Base-by-base conservation (phyloP, 2,888 invertebrate genomes). In the Drosophila macrospina region DNA sequence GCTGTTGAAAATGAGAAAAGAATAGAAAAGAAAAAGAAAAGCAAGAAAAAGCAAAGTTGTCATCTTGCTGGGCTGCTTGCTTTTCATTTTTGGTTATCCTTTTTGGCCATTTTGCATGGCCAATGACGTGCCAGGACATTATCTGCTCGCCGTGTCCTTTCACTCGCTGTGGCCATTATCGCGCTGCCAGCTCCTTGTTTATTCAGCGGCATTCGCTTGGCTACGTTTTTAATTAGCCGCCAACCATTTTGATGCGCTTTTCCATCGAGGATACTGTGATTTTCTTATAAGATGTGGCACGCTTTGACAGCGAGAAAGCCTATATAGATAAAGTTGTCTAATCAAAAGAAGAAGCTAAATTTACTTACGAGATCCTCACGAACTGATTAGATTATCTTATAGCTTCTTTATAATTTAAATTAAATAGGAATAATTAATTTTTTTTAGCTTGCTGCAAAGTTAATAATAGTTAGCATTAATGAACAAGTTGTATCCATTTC, bases 181-280 rank as follows among this genome's bases (percentile, higher is more conserved):
- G 73, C 45, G 77, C 77, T 56, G 67, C 51, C 78, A 51, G 47
- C 67, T 57, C 54, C 72, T 65, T 86, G 78, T 82, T 83, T 82
- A 75, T 78, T 78, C 75, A 83, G 65, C 65, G 76, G 69, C 74
- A 69, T 81, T 69, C 78, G 78, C 81, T 68, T 70, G 71, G 74
- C 69, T 64, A 79, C 78, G 74, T 69, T 90, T 89, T 90, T 90
- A 91, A 90, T 91, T 90, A 91, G 89, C 86, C 78, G 63, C 62
- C 63, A 57, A 69, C 71, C 83, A 77, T 70, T 79, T 74, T 57
- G 8, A 10, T 13, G 69, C 60, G 51, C 59, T 5, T 67, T 78
- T 10, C 2, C 2, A 32, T 8, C 30, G 34, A 44, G 64, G 44
- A 6, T 71, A 71, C 57, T 26, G 13, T 20, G n/a, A 44, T 10